These are phyloP conservation scores for Aphidius colemani DNA, from an alignment of 2,888 invertebrate species.

Conservation along the genomic window DNA sequence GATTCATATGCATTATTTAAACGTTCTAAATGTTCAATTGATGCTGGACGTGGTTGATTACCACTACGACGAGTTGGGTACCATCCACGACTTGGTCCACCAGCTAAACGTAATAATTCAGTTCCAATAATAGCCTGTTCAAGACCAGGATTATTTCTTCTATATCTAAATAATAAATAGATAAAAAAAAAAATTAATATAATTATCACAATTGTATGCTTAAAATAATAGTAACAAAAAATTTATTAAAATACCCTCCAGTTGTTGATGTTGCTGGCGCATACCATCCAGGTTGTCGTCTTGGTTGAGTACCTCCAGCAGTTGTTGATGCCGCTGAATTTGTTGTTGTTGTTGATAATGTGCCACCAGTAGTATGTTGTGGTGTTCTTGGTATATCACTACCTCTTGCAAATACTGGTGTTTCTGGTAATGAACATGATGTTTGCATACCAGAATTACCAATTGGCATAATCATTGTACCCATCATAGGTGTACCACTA, in stretches of 20 bases:
- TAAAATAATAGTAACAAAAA: not conserved
- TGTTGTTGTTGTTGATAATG: slow-evolving; percentile 24
- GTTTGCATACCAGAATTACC: slow-evolving; percentile 72
- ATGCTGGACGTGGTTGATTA: slow-evolving; percentile 74
- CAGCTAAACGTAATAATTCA: slow-evolving; percentile 78
- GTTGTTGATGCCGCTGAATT: slow-evolving; percentile 27
- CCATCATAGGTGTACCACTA: slow-evolving; percentile 73
- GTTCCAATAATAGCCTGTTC: slow-evolving; percentile 71
- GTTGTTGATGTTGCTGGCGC: slow-evolving; percentile 56
- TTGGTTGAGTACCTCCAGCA: slow-evolving; percentile 48
- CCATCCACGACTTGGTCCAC: slow-evolving; percentile 85
- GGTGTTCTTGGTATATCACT: slow-evolving; percentile 83
- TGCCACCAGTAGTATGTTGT: slow-evolving; percentile 62
- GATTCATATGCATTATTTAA: slow-evolving; percentile 61
- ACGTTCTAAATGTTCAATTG: slow-evolving; percentile 84
- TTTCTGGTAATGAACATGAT: slow-evolving; percentile 86
- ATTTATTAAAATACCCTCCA: slow-evolving; percentile 41
- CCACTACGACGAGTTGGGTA: slow-evolving; percentile 68
- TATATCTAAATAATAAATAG: slow-evolving; percentile 42
- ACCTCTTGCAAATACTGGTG: slow-evolving; percentile 83
- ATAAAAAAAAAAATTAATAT: not conserved
- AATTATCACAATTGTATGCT: not conserved
- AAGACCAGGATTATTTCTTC: slow-evolving; percentile 60
- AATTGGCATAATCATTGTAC: slow-evolving; percentile 71
- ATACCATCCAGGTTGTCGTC: slow-evolving; percentile 55